Percentiles rank a stretch among this genome's conserved stretches.
phyloP scores from a whole-genome alignment of 2,888 invertebrate genomes.

The Deilephila elpenor region DNA sequence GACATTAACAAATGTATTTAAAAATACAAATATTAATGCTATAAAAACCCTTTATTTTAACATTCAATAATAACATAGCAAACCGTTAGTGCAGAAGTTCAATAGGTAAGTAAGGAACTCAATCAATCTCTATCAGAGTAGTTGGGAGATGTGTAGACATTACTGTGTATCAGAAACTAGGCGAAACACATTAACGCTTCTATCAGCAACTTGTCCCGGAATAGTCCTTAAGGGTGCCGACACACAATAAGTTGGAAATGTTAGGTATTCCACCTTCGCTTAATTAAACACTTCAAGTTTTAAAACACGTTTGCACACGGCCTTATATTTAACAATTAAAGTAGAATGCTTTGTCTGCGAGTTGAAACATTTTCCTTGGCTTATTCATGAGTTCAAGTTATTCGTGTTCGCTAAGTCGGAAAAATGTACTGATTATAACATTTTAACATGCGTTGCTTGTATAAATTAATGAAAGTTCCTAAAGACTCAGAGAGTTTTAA shows the following conservation, averaged over 20 bases:
- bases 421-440: too few species aligned
- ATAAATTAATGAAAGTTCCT: too few species aligned
- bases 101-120: conserved; percentile 38
- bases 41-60: too few species aligned
- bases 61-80: not conserved
- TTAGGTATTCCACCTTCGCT: conserved; percentile 8
- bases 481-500: too few species aligned
- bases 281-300: conserved; percentile 25
- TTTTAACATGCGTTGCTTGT: too few species aligned
- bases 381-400: not conserved
- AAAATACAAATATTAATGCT: too few species aligned
- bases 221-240: conserved; percentile 11
- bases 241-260: conserved; percentile 4
- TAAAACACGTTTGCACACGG: not conserved
- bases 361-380: not conserved
- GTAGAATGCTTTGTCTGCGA: not conserved
- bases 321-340: conserved; percentile 1
- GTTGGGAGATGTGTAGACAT: conserved; percentile 28
- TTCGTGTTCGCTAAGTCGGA: too few species aligned
- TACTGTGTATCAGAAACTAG: conserved; percentile 24
- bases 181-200: conserved; percentile 26
- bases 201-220: conserved; percentile 12
- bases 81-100: not conserved
- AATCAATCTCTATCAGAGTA: conserved; percentile 51
- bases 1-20: too few species aligned